Percentiles rank a stretch among this genome's conserved stretches.
phyloP scores from a whole-genome alignment of 2,113 vertebrate genomes.

The Heteronetta atricapilla region DNA sequence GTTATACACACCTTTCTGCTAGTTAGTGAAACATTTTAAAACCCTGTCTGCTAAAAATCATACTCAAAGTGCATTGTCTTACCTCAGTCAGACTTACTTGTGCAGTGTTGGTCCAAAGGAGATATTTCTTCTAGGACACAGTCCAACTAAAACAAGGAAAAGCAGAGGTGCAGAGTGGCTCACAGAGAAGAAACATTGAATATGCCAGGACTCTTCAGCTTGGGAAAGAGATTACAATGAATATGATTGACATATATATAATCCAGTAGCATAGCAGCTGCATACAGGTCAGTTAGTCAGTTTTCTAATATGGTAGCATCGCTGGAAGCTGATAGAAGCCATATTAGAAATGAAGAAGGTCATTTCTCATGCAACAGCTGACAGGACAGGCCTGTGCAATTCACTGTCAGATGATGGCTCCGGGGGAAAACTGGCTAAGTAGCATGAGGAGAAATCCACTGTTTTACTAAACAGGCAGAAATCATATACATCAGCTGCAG shows the following conservation, averaged over 20 bases:
- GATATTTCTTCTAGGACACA: fast-evolving
- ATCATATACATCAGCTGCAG: neutral
- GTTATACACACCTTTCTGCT: neutral
- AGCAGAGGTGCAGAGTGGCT: neutral
- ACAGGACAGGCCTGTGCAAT: neutral
- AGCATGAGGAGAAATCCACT: neutral
- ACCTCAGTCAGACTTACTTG: neutral
- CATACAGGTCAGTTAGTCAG: neutral
- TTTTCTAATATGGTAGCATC: neutral
- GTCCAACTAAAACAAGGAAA: neutral
- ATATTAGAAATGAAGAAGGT: neutral
- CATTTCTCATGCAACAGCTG: neutral
- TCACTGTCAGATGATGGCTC: neutral
- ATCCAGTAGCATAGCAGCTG: neutral
- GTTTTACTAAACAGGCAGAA: neutral
- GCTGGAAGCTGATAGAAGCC: neutral
- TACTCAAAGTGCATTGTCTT: neutral
- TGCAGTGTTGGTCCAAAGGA: fast-evolving
- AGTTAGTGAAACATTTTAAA: neutral
- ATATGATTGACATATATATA: neutral
- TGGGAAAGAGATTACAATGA: neutral
- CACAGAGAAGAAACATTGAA: neutral
- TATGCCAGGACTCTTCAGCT: neutral
- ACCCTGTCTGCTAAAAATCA: neutral
- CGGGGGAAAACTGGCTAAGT: neutral